Evolutionary conservation across 2,113 vertebrate species (phyloP).

Genomic region (Blennius ocellaris): DNA sequence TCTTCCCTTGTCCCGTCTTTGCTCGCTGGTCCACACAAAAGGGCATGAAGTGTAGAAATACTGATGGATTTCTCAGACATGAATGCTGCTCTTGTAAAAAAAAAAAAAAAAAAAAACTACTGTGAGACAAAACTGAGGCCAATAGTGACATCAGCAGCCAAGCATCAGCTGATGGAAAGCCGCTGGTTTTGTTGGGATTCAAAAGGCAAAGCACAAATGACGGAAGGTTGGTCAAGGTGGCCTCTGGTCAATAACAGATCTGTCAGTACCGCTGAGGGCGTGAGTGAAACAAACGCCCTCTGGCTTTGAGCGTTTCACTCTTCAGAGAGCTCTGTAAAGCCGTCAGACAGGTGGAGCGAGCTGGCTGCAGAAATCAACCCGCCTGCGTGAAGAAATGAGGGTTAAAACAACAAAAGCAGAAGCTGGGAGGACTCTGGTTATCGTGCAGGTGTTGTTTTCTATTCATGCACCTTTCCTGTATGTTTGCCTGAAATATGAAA

Average conservation of each 20-base stretch:
- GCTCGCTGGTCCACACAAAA: slow-evolving; percentile 1
- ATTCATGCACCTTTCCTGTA: background rate
- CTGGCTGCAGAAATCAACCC: background rate
- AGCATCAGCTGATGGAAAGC: background rate
- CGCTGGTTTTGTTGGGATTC: background rate
- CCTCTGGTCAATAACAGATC: too few relatives aligned
- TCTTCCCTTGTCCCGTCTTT: slow-evolving; percentile 23
- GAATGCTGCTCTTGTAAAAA: slow-evolving; percentile 9
- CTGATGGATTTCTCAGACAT: background rate
- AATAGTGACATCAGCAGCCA: slow-evolving; percentile 13
- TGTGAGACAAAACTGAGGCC: background rate
- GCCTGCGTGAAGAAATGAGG: slow-evolving; percentile 14
- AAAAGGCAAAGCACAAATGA: background rate
- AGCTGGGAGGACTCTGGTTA: background rate
- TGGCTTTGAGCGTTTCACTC: background rate
- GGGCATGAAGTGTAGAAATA: slow-evolving; percentile 1
- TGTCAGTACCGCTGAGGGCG: too few relatives aligned
- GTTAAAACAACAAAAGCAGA: slow-evolving; percentile 22
- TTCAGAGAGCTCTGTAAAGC: slow-evolving; percentile 5
- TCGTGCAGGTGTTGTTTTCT: too few relatives aligned
- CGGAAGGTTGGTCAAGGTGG: too few relatives aligned
- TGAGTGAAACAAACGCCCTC: too few relatives aligned
- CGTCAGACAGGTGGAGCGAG: slow-evolving; percentile 49
- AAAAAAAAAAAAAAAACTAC: background rate
- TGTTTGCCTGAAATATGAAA: background rate